Base-by-base conservation (phyloP, 1,140 invertebrate species). In the Bombus waltoni region DNA sequence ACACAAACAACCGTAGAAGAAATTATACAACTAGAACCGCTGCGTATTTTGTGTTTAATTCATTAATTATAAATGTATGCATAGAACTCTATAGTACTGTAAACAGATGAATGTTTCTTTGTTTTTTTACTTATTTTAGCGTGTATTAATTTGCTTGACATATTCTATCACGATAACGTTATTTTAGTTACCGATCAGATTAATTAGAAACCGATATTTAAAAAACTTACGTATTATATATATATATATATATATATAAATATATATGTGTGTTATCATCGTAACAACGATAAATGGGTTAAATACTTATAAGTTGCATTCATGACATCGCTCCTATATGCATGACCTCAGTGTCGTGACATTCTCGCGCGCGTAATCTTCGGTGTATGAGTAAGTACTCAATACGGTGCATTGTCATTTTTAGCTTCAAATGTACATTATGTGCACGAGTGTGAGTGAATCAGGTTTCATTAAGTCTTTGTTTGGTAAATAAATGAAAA, bases 311-410 rank as follows among this genome's bases (percentile, higher is more conserved):
- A 80, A 75, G 32, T 85, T 77, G 32, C 87, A 81, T 81, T 78
- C 78, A 68, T 85, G 53, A 71, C 83, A 73, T 86, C 32, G 78
- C 59, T 80, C 35, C 44, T 47, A 77, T 74, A n/a, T 38, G 66
- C 66, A 65, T 85, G 83, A 86, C 87, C 77, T 88, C 57, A 80
- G 82, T 85, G 77, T 86, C 84, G 40, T 86, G 83, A 86, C 83
- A 86, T 81, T 88, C 78, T 88, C 87, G 22, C 66, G 57, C 84
- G 71, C 25, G 77, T 77, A 86, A 86, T 78, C 79, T 81, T 88
- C 83, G 83, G 28, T 62, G 76, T 80, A 47, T 75, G 44, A 86
- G 77, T 81, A 81, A 81, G 79, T 86, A 86, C 73, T 71, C 73
- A 35, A 75, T 81, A 80, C 83, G 32, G 71, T 81, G 44, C 42